These are phyloP conservation scores for Brachyhypopomus occidentalis DNA, from an alignment of 2,113 vertebrate species.

Conservation along the genomic window DNA sequence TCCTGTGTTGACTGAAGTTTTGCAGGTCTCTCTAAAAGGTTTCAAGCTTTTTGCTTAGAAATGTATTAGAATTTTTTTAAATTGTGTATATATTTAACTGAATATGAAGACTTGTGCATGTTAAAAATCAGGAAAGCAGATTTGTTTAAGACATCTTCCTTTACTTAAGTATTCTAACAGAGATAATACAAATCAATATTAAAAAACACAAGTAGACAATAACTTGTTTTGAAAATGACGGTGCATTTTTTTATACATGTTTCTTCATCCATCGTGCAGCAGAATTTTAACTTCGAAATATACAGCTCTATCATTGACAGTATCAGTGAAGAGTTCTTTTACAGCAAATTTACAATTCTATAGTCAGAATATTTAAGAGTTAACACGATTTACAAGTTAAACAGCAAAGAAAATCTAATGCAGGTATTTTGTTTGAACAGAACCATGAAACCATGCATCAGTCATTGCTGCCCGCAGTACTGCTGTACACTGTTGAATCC, in stretches of 20 bases:
- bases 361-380: constrained; percentile 16
- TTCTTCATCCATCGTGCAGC: too few species aligned
- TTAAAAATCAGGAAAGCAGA: too few species aligned
- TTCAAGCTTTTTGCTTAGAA: too few species aligned
- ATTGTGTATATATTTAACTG: too few species aligned
- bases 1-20: too few species aligned
- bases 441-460: neutral
- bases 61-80: too few species aligned
- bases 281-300: too few species aligned
- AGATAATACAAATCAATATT: constrained; percentile 55
- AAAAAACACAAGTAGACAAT: constrained; percentile 43
- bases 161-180: constrained; percentile 46
- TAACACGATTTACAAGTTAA: constrained; percentile 20
- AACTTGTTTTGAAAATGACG: constrained; percentile 46
- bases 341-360: constrained; percentile 57
- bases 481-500: neutral
- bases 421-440: too few species aligned
- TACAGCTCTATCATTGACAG: neutral
- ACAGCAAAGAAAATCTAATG: constrained; percentile 9
- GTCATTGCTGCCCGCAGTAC: neutral
- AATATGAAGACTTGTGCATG: too few species aligned
- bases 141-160: too few species aligned
- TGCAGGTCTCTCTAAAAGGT: too few species aligned
- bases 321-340: constrained; percentile 43
- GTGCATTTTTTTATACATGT: constrained; percentile 26